Evolutionary conservation across 2,113 vertebrate genomes (phyloP).

Genomic region (Brachyhypopomus occidentalis): DNA sequence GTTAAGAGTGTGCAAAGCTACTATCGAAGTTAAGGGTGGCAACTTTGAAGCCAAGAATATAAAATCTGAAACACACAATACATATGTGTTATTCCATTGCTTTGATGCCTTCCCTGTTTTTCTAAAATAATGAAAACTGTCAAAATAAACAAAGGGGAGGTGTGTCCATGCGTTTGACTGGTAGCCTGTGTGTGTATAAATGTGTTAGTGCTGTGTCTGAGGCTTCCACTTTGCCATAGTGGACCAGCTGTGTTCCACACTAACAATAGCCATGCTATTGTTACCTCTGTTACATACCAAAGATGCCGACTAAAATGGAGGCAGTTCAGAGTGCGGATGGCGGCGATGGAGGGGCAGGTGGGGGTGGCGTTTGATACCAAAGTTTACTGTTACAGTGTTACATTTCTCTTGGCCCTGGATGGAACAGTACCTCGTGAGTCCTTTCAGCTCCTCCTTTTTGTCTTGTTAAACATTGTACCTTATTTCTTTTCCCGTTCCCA

Average conservation of each 20-base stretch:
- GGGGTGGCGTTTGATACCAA: not conserved
- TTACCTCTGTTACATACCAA: constrained; percentile 62
- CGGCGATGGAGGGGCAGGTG: not conserved
- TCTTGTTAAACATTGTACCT: not conserved
- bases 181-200: no score
- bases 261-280: constrained; percentile 75
- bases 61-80: no score
- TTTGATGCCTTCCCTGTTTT: no score
- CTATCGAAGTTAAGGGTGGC: no score
- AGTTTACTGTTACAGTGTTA: constrained; percentile 4
- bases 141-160: no score
- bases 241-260: constrained; percentile 63
- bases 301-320: constrained; percentile 55
- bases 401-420: not conserved
- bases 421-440: not conserved
- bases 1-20: no score
- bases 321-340: not conserved
- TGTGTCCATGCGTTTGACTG: no score
- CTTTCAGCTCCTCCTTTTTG: not conserved
- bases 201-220: constrained; percentile 9
- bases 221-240: constrained; percentile 30
- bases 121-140: no score
- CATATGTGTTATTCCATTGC: no score
- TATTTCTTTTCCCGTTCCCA: no score
- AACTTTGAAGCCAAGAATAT: no score